phyloP scores from a whole-genome alignment of 2,113 vertebrate genomes.

The Platichthys stellatus region DNA sequence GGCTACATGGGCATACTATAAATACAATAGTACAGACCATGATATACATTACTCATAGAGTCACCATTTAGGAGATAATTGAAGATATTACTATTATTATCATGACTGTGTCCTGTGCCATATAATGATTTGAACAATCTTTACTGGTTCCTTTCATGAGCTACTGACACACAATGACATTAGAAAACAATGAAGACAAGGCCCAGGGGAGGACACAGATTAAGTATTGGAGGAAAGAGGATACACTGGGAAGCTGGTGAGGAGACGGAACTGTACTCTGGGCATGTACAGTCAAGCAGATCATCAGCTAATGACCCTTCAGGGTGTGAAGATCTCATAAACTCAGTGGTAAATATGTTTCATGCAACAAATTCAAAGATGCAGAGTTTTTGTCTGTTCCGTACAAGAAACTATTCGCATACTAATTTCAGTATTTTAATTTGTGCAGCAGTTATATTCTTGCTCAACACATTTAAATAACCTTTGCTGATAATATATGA shows the following conservation, averaged over 20 bases:
- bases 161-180: conserved; percentile 38
- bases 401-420: too few relatives aligned
- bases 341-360: background rate
- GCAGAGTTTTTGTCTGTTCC: background rate
- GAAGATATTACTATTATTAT: background rate
- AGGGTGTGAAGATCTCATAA: conserved; percentile 12
- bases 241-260: conserved; percentile 66
- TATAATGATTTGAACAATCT: conserved; percentile 1
- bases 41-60: background rate
- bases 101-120: background rate
- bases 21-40: background rate
- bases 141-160: conserved; percentile 32
- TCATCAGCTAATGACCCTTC: conserved; percentile 22
- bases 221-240: conserved; percentile 53
- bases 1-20: background rate
- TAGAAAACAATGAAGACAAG: conserved; percentile 43
- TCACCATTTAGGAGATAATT: background rate
- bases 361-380: background rate
- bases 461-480: too few relatives aligned
- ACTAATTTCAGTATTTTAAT: background rate
- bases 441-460: background rate
- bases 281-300: conserved; percentile 21
- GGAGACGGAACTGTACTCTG: conserved; percentile 9
- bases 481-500: too few relatives aligned
- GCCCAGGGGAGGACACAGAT: conserved; percentile 29